These are phyloP conservation scores for Luperina testacea DNA, from an alignment of 2,888 invertebrate genomes.

Conservation along the genomic window DNA sequence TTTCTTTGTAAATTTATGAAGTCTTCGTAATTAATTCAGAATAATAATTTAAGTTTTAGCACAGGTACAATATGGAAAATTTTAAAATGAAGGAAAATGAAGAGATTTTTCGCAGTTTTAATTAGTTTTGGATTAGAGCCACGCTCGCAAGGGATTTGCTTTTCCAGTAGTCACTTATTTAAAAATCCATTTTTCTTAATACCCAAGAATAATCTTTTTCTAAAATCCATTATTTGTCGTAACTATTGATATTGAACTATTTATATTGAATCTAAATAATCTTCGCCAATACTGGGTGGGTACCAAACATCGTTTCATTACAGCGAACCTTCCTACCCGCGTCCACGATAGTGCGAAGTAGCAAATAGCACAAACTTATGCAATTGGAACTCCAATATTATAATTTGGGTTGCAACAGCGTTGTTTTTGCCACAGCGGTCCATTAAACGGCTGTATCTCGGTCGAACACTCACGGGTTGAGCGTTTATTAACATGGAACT, in stretches of 20 bases:
- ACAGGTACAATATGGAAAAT: constrained; percentile 22
- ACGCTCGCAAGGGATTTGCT: not conserved
- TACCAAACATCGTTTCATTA: constrained; percentile 48
- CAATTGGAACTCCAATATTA: constrained; percentile 88
- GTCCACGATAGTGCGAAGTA: constrained; percentile 83
- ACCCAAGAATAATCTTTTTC: too few relatives aligned
- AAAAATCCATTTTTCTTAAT: constrained; percentile 13
- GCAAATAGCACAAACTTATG: constrained; percentile 87
- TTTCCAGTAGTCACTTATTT: not conserved
- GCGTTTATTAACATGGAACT: constrained; percentile 54
- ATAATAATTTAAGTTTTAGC: not conserved
- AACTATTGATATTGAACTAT: not conserved
- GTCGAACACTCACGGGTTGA: constrained; percentile 72
- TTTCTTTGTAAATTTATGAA: not conserved
- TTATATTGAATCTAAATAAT: not conserved
- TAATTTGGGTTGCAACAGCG: constrained; percentile 85
- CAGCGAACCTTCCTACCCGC: constrained; percentile 60
- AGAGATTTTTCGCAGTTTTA: constrained; percentile 26
- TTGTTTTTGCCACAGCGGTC: constrained; percentile 82
- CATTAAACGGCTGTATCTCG: constrained; percentile 83
- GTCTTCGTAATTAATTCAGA: not conserved
- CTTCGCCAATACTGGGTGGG: not conserved
- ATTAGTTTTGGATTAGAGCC: constrained; percentile 45
- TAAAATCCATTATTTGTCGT: too few relatives aligned
- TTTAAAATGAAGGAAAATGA: constrained; percentile 8